These are phyloP conservation scores for Thymallus thymallus DNA, from an alignment of 2,113 vertebrate species.

Conservation along the genomic window DNA sequence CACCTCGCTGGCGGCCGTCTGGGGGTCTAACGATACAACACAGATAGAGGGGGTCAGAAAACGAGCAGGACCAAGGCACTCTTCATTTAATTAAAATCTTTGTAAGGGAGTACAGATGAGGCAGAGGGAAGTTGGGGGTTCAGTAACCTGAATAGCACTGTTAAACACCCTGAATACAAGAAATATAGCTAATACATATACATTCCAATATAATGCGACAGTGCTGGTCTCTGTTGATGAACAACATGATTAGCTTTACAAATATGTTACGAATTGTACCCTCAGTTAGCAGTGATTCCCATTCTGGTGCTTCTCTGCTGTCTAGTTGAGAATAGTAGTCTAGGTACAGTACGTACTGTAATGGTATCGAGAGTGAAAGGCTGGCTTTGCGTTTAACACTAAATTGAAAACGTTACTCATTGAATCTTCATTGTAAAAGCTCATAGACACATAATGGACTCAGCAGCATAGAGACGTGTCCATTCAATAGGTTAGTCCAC, in stretches of 20 bases:
- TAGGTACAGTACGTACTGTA: not conserved
- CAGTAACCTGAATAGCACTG: too few relatives aligned
- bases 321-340: not conserved
- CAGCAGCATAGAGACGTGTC: conserved; percentile 17
- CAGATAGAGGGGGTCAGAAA: not conserved
- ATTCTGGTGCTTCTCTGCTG: not conserved
- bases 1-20: conserved; percentile 93
- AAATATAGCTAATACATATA: too few relatives aligned
- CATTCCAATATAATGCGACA: not conserved
- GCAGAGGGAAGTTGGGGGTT: too few relatives aligned
- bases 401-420: conserved; percentile 27
- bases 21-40: conserved; percentile 85
- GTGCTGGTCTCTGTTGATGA: not conserved
- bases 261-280: not conserved
- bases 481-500: conserved; percentile 24
- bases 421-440: conserved; percentile 35
- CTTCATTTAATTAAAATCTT: not conserved
- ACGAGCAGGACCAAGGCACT: not conserved
- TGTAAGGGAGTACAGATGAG: too few relatives aligned
- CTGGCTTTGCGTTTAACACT: not conserved
- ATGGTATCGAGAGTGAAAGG: not conserved
- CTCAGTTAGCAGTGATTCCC: not conserved
- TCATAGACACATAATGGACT: conserved; percentile 22
- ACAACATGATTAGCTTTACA: not conserved
- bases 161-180: too few relatives aligned